Evolutionary conservation across 2,888 invertebrate genomes (phyloP), one percentile per base, ranked within the genome.

Genomic region (Pyrgus malvae): DNA sequence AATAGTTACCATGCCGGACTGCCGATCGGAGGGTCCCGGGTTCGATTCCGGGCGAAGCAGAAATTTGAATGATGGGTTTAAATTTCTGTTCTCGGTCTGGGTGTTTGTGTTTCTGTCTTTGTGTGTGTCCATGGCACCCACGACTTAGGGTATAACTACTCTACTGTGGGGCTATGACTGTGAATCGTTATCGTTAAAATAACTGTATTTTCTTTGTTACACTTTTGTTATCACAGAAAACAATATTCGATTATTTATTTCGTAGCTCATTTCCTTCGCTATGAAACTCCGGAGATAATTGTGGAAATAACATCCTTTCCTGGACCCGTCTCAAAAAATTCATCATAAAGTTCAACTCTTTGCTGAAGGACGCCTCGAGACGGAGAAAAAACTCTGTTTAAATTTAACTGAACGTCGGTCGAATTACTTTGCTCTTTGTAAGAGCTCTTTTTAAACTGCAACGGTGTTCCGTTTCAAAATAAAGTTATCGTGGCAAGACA

Each of bases 381-480:
- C 38, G 37, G 31, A 55, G 50, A 25, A 55, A 59, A 64, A 62
- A 62, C 31, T 58, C 58, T 62, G 61, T 63, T 60, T 63, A 58
- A 62, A 56, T 61, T 60, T 56, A 53, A 57, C 59, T 61, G 58
- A 55, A 55, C 59, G 48, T 48, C 35, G 38, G 53, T 57, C 53
- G 50, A 57, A 62, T 62, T 59, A 65, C 58, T 62, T 58, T 41
- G 59, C 42, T 55, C 55, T 48, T 42, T 54, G 40, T 11, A 33
- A 29, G 46, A 40, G 55, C 45, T 53, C 55, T 60, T 60, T 58
- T 56, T 46, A 29, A 46, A 29, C 45, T 46, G 48, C 31, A 31
- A 45, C 48, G 19, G 44, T 57, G 41, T 48, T 33, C 23, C 35
- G 7, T 54, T 40, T 37, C 49, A 49, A 49, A 45, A 35, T 40